Conservation (phyloP, 2,797 vertebrate species). For the Crotalus adamanteus region DNA sequence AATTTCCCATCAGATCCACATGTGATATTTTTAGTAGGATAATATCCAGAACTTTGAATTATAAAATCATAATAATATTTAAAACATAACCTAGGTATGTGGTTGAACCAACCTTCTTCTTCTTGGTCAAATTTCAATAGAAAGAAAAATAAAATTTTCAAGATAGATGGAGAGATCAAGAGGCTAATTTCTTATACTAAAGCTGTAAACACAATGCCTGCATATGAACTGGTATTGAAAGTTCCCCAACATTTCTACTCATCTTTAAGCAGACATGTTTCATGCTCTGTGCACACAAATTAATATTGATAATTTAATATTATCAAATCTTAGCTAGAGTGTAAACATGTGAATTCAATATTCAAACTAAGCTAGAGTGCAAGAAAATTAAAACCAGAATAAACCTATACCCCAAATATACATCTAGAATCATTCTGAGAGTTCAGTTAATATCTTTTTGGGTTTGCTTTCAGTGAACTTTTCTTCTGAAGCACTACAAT, state of each 20-base stretch:
- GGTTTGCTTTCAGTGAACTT: conserved; percentile 66
- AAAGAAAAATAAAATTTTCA: conserved; percentile 61
- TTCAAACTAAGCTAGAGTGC: conserved; percentile 53
- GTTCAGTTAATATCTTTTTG: conserved; percentile 69
- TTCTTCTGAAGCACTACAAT: conserved; percentile 54
- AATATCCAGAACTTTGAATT: conserved; percentile 64
- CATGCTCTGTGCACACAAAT: conserved; percentile 63
- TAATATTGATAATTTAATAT: conserved; percentile 61
- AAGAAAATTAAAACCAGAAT: conserved; percentile 55
- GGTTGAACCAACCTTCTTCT: conserved; percentile 55
- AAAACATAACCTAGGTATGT: conserved; percentile 60
- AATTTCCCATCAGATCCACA: conserved; percentile 57
- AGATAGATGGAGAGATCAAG: conserved; percentile 52
- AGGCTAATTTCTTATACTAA: conserved; percentile 55
- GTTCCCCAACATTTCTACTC: conserved; percentile 65
- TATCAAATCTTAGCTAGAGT: conserved; percentile 64
- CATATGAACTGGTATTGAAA: conserved; percentile 58
- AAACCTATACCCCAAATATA: conserved; percentile 60
- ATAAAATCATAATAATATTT: conserved; percentile 68
- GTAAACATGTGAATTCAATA: conserved; percentile 27
- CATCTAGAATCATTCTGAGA: conserved; percentile 67
- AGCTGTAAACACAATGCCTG: conserved; percentile 62
- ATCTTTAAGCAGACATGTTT: conserved; percentile 64
- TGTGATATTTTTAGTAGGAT: conserved; percentile 64
- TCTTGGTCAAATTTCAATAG: conserved; percentile 61